Conservation (phyloP, 2,797 vertebrate species). For the Choloepus didactylus region DNA sequence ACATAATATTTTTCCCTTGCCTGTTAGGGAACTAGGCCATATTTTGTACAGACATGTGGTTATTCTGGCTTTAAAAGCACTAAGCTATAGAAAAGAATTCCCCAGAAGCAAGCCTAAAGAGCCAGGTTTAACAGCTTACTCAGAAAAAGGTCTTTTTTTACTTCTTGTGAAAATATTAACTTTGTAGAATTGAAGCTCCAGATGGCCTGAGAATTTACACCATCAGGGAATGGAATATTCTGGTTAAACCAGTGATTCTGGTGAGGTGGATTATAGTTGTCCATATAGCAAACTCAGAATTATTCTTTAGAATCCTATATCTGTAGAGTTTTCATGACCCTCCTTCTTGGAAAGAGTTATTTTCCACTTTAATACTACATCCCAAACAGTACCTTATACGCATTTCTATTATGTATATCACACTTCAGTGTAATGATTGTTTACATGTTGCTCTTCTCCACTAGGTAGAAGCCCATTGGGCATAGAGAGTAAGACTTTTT, state of each 20-base stretch:
- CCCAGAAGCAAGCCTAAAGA: conserved; percentile 34
- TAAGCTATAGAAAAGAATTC: conserved; percentile 46
- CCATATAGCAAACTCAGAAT: not conserved
- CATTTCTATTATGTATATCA: not conserved
- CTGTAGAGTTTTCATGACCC: not conserved
- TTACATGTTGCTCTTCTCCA: not conserved
- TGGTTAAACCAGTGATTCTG: not conserved
- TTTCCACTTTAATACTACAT: not conserved
- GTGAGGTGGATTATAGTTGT: not conserved
- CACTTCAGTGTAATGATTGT: not conserved
- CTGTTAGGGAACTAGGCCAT: not conserved
- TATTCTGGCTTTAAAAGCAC: conserved; percentile 40
- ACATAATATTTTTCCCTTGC: not conserved
- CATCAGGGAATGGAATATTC: not conserved
- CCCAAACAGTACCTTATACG: not conserved
- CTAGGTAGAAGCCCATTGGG: not conserved
- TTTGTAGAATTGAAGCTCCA: not conserved
- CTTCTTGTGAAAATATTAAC: conserved; percentile 13
- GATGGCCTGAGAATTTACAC: not conserved
- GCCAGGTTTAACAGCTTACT: not conserved
- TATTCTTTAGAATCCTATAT: not conserved
- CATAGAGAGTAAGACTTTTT: not conserved
- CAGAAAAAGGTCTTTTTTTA: not conserved
- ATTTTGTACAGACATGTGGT: not conserved
- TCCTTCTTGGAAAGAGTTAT: not conserved